Evolutionary conservation across 1,140 invertebrate species (phyloP).

Genomic region (Oedothorax gibbosus): DNA sequence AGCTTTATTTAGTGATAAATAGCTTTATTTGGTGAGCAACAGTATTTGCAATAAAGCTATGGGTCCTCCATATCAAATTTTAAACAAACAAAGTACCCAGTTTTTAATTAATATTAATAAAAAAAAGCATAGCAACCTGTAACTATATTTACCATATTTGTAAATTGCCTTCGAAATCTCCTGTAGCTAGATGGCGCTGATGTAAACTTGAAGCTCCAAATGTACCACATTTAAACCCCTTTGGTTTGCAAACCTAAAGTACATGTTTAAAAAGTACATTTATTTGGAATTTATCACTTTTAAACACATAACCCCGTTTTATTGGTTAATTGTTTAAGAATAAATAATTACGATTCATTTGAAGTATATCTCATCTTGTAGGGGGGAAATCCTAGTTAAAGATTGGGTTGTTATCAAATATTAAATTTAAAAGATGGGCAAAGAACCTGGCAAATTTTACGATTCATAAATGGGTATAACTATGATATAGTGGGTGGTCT

Average conservation of each 20-base stretch:
- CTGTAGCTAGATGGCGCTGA: slow-evolving; percentile 86
- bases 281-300: not conserved
- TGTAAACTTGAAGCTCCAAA: slow-evolving; percentile 87
- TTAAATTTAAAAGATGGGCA: not conserved
- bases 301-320: not conserved
- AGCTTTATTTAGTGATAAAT: too few relatives aligned
- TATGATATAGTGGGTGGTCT: too few relatives aligned
- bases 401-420: not conserved
- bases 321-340: not conserved
- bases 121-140: not conserved
- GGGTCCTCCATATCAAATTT: not conserved
- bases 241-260: slow-evolving; percentile 77
- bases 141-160: slow-evolving; percentile 78
- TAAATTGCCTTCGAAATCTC: slow-evolving; percentile 89
- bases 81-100: not conserved
- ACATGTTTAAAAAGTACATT: not conserved
- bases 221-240: slow-evolving; percentile 91
- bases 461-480: too few relatives aligned
- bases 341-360: not conserved
- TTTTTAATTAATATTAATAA: not conserved
- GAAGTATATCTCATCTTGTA: not conserved
- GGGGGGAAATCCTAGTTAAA: not conserved
- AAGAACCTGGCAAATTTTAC: too few relatives aligned
- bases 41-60: not conserved
- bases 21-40: not conserved